These are phyloP conservation scores for Nannobrachium achirus DNA, from an alignment of 2,113 vertebrate genomes.

Conservation along the genomic window DNA sequence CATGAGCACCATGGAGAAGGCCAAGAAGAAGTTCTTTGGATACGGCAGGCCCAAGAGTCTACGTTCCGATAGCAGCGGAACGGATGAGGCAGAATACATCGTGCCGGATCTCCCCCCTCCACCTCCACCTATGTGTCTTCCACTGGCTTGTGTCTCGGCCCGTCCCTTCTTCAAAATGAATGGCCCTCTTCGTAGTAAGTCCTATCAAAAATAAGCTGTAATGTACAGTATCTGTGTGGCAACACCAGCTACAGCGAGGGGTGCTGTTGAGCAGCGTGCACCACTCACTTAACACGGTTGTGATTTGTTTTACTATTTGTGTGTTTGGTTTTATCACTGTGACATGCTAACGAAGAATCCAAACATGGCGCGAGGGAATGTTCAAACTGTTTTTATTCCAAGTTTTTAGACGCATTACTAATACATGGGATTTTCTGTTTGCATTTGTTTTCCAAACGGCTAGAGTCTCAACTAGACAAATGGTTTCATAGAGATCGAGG, in stretches of 20 bases:
- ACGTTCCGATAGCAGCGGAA: conserved; percentile 25
- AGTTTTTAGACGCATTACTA: background rate
- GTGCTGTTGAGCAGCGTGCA: too few species aligned
- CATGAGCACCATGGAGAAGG: conserved; percentile 74
- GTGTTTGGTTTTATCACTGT: background rate
- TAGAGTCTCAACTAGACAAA: conserved; percentile 40
- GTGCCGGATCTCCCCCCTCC: background rate
- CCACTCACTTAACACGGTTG: too few species aligned
- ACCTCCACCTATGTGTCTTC: conserved; percentile 31
- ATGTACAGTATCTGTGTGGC: too few species aligned
- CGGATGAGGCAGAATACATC: conserved; percentile 20
- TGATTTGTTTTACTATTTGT: background rate
- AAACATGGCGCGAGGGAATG: too few species aligned
- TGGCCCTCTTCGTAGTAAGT: conserved; percentile 45
- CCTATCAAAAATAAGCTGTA: background rate
- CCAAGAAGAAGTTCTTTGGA: conserved; percentile 69
- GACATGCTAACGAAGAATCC: background rate
- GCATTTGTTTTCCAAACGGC: background rate
- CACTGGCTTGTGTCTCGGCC: conserved; percentile 67
- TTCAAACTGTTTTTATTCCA: background rate
- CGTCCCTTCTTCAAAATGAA: conserved; percentile 66
- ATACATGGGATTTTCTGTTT: background rate
- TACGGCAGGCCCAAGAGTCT: conserved; percentile 57
- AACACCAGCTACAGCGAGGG: too few species aligned
- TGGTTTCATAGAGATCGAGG: conserved; percentile 15